Evolutionary conservation across 2,888 invertebrate species (phyloP).

Genomic region (Pheosia gnoma): DNA sequence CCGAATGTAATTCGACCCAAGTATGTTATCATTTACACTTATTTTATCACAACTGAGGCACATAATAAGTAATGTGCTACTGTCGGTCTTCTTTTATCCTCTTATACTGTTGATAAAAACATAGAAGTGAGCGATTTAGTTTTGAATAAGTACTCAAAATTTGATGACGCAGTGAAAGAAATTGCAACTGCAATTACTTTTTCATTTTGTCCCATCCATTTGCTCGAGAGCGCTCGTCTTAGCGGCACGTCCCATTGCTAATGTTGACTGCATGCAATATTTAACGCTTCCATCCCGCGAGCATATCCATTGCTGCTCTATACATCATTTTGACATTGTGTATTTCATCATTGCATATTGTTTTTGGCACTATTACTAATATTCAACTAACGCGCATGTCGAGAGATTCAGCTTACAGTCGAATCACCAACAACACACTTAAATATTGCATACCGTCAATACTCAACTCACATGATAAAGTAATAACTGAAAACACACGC

Average conservation of each 20-base stretch:
- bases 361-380: conserved; percentile 62
- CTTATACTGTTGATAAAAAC: conserved; percentile 27
- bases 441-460: conserved; percentile 83
- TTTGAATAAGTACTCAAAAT: conserved; percentile 31
- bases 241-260: conserved; percentile 80
- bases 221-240: conserved; percentile 72
- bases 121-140: conserved; percentile 42
- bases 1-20: conserved; percentile 88
- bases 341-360: conserved; percentile 65
- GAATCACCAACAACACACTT: conserved; percentile 66
- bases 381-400: conserved; percentile 68
- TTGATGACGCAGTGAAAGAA: conserved; percentile 49
- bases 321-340: conserved; percentile 61
- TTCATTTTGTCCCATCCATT: conserved; percentile 71
- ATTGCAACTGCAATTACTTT: conserved; percentile 59
- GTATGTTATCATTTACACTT: conserved; percentile 83
- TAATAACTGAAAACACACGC: conserved; percentile 59
- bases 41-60: conserved; percentile 16
- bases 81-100: conserved; percentile 32
- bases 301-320: conserved; percentile 70
- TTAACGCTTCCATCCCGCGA: conserved; percentile 74
- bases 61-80: conserved; percentile 19
- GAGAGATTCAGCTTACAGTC: conserved; percentile 58
- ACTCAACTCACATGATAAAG: conserved; percentile 67
- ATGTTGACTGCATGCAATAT: conserved; percentile 84